Base-by-base conservation (phyloP, 2,797 vertebrate species). In the Melanotaenia boesemani region DNA sequence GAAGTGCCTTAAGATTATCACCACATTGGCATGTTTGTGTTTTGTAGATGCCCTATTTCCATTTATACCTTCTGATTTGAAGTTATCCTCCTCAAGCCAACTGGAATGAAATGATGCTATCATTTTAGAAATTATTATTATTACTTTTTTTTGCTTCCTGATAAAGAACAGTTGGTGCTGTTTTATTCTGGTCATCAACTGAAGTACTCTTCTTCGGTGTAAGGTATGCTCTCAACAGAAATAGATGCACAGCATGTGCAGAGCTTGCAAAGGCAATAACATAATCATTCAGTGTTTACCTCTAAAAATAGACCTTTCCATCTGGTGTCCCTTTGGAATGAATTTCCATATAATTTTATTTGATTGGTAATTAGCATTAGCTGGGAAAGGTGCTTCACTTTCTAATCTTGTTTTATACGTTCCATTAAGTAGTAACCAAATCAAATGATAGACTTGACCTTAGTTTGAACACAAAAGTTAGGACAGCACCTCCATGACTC, bases 291-390 rank as follows among this genome's bases (percentile, higher is more conserved):
- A 79, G 74, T 89, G 70, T 83, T 80, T 77, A 64, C 58, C 41
- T 86, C 87, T 85, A 85, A 88, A 92, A 89, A 92, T 92, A 90
- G 81, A 70, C 54, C 39, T 16, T 20, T 39, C 87, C 87, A 90
- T 93, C 93, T 93, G 90, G 68, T 80, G 69, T 70, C 52, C 63
- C 62, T 41, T 70, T 71, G 70, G 73, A 88, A 80, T 65, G 61
- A 76, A 76, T 81, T 66, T 57, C 39, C 13, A 4, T 55, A 63
- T 81, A 70, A 37, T 67, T 82, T 54, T 60, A 69, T 87, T 84
- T 74, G 68, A 83, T 76, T 72, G 37, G 72, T 78, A 79, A 79
- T 79, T 75, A 83, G 75, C 63, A 75, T 36, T 50, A 76, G 67
- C 74, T 67, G 70, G 83, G 70, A 79, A 67, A 84, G 73, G 60